Evolutionary conservation across 1,140 invertebrate species (phyloP), one percentile per base, ranked within the genome.

Genomic region (Gryon sp.): DNA sequence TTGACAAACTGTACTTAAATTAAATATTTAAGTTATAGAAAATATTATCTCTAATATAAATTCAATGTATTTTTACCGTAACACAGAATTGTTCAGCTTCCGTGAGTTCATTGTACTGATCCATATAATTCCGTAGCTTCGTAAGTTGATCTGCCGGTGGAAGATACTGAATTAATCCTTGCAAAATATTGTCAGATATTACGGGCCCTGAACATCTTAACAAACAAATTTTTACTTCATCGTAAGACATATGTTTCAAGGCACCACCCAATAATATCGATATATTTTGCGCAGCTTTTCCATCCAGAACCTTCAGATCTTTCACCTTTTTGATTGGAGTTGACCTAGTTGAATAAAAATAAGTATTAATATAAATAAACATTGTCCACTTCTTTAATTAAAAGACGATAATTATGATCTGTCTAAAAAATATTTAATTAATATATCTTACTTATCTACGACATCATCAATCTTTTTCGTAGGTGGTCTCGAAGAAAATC

Each of bases 31-130:
- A 45, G 19, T 4, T n/a, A n/a, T n/a, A n/a, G n/a, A n/a, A n/a
- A 41, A 2, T 8, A 19, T 19, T 20, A 43, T 43, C 1, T 4
- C 4, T 16, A n/a, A 19, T 2, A 9, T 5, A 18, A 20, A 43
- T 20, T 2, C n/a, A 7, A 22, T 43, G 8, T 36, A 16, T 15
- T 14, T 22, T 50, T 75, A 98, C 95, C n/a, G 94, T 96, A 2
- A 97, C 92, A 40, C 94, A 94, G 90, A 99, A 99, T 83, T 98
- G 96, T 88, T 99, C 98, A 2, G 97, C 95, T 77, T 97, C 96
- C 0, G 96, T 95, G 26, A 99, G 84, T 15, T 97, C 94, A 24
- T 96, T 92, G 70, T 93, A 92, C 30, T 93, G 92, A 30, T 94
- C 92, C 82, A 95, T 94, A 52, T 94, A 91, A 59, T 94, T 93